Evolutionary conservation across 2,888 invertebrate species (phyloP), one percentile per base, ranked within the genome.

Genomic region (Stictocephala bisonia): DNA sequence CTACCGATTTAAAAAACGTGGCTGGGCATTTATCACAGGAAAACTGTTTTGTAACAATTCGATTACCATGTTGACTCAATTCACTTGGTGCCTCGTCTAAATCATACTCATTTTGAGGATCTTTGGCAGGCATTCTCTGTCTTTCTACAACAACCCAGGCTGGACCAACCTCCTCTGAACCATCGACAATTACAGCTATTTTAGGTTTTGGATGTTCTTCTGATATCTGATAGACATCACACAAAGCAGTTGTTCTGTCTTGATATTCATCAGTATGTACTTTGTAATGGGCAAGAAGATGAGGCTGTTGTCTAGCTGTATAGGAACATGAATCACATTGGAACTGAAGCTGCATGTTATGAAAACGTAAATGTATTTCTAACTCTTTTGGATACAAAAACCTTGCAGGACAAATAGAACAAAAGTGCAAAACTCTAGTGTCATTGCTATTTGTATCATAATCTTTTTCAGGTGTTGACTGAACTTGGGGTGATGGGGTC

Each of bases 201-300:
- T 87, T 85, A 6, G 93, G 93, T 73, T 90, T 90, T 58, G 88
- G 89, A 81, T 90, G 88, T 40, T 88, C 85, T 0, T 88, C 84
- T 78, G 91, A 90, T 29, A 88, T 86, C 35, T 87, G 87, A 80
- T 92, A 91, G 76, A 89, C 85, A 40, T 87, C 87, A 77, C 90
- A 88, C 18, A 93, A 84, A 81, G 89, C 88, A 81, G 89, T 90
- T 6, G 92, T 91, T 81, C 91, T 89, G 27, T 92, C 90, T 82
- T 93, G 91, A 83, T 95, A 94, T 80, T 93, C 92, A 53, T 89
- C 88, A 0, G 91, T 89, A 81, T 95, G 95, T 0, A 94, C 92
- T 64, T 78, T 78, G 15, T 74, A 71, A 82, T 95, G 95, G 0
- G 90, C 86, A 48, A 86, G 83, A 29, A 95, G 84, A 80, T 93